phyloP scores from a whole-genome alignment of 2,888 invertebrate genomes.

The Belgica antarctica region DNA sequence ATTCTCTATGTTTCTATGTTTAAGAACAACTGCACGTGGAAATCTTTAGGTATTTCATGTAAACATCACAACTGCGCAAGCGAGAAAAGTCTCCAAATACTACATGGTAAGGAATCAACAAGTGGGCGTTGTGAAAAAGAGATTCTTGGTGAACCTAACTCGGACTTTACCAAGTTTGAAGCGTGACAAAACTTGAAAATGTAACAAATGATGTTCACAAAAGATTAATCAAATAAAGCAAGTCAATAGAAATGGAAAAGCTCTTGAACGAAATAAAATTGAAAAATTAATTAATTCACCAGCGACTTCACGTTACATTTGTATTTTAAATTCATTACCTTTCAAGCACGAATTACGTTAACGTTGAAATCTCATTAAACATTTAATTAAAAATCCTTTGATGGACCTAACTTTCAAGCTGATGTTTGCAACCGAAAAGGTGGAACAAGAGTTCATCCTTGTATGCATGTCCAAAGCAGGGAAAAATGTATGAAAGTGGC shows the following conservation, averaged over 20 bases:
- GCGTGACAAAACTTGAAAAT: not conserved
- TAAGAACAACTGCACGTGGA: no score
- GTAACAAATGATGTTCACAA: not conserved
- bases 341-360: not conserved
- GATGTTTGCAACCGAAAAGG: slow-evolving; percentile 10
- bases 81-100: slow-evolving; percentile 12
- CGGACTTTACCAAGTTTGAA: not conserved
- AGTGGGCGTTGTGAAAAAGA: slow-evolving; percentile 16
- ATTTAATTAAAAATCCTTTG: slow-evolving; percentile 21
- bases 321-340: slow-evolving; percentile 6
- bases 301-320: not conserved
- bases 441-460: not conserved
- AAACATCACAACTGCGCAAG: slow-evolving; percentile 13
- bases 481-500: slow-evolving; percentile 15
- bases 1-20: no score
- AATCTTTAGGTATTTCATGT: not conserved
- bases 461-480: not conserved
- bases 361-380: slow-evolving; percentile 13
- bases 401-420: not conserved
- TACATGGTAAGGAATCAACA: not conserved
- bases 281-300: no score
- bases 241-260: not conserved
- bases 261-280: slow-evolving; percentile 1
- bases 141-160: no score
- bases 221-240: not conserved